Base-by-base conservation (phyloP, 2,113 vertebrate species). In the Saccopteryx leptura region DNA sequence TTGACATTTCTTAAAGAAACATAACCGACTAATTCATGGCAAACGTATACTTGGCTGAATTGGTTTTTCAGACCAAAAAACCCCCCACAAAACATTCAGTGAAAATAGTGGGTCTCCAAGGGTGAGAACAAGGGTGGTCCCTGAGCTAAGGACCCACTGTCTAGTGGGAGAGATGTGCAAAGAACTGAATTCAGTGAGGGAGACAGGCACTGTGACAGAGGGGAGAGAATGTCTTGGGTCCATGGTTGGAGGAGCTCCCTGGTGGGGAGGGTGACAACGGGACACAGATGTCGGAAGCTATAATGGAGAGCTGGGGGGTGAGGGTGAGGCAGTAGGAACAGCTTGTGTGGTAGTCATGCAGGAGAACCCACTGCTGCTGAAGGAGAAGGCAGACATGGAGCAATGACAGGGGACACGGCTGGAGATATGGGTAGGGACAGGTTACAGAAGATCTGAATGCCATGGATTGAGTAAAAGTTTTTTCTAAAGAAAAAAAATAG, bases 1-100 rank as follows among this genome's bases (percentile, higher is more conserved):
- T 81, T 50, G 90, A 54, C 63, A 88, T 85, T 90, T 96, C 90
- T 93, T 96, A 96, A 94, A 95, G 90, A 54, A 96, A 66, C 61
- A 61, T 24, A 33, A 50, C n/a, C 61, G 65, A 31, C 56, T 58
- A 93, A 87, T 90, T 96, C 81, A 72, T 68, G 48, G 83, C 58
- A 87, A 88, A 48, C 31, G 31, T 69, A 24, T 46, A 54, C 58
- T 65, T 74, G 92, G 84, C 31, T 86, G 76, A 33, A 48, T 69
- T 78, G 60, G 88, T 76, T 88, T 84, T 80, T 46, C 58, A 66
- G 71, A 71, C 39, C 39, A 31, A 56, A 23, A 76, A 28, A 75
- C 14, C 7, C 52, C 23, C 50, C 26, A 68, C 52, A 14, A 56
- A 50, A n/a, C 4, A 19, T 65, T 74, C 52, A 66, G 48, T 71